Conservation (phyloP, 2,113 vertebrate species). For the Myotis brandtii region DNA sequence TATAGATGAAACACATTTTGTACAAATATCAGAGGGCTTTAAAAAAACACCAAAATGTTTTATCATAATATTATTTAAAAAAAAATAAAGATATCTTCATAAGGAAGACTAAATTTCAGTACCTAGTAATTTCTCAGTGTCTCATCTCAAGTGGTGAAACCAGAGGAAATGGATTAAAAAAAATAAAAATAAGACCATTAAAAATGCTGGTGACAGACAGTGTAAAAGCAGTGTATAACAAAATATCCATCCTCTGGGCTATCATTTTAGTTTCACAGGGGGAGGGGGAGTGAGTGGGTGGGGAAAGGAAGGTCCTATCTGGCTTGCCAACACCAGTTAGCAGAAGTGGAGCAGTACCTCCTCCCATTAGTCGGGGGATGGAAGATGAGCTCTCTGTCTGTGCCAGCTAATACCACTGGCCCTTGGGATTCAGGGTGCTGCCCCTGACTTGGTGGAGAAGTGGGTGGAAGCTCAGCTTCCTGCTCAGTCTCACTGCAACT, state of each 20-base stretch:
- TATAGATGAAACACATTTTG: not conserved
- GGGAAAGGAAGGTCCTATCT: not conserved
- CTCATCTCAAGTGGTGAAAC: not conserved
- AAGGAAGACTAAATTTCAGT: not conserved
- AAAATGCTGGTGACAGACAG: not conserved
- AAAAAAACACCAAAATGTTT: not conserved
- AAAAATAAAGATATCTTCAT: not conserved
- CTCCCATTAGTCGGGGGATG: not conserved
- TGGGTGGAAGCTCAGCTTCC: not conserved
- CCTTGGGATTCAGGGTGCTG: no score
- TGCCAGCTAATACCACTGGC: accelerated
- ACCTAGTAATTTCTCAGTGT: not conserved
- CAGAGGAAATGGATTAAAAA: not conserved
- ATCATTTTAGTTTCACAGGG: not conserved
- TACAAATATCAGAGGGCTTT: not conserved
- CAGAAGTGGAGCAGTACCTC: not conserved
- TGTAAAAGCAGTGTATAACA: not conserved
- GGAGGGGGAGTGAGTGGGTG: not conserved
- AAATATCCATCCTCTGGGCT: not conserved
- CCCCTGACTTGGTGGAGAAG: not conserved
- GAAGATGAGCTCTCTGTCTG: not conserved
- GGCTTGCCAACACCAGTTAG: accelerated
- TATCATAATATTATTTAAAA: not conserved
- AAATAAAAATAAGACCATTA: not conserved
- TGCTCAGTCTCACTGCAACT: not conserved